phyloP scores from a whole-genome alignment of 2,888 invertebrate species.

The Clepsis dumicolana region DNA sequence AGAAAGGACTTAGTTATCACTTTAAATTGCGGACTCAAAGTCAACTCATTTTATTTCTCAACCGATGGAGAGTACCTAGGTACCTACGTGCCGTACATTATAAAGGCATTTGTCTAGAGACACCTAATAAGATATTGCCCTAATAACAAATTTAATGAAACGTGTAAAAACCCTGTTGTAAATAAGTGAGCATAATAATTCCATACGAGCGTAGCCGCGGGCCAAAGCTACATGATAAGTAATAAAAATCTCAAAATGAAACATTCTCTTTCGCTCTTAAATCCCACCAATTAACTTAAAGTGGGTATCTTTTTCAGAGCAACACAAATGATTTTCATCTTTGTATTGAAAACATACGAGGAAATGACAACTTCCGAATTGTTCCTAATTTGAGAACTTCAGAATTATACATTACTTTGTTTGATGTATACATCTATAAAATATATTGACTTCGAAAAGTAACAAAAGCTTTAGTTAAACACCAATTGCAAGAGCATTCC shows the following conservation, averaged over 20 bases:
- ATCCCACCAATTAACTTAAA: slow-evolving; percentile 22
- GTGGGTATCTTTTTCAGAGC: slow-evolving; percentile 13
- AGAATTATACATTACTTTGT: not conserved
- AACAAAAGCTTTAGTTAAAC: not conserved
- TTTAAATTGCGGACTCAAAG: no score
- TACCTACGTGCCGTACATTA: no score
- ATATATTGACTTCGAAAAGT: not conserved
- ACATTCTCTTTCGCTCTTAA: slow-evolving; percentile 34
- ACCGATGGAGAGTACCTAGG: no score
- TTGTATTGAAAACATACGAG: slow-evolving; percentile 4
- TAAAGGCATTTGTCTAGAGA: no score
- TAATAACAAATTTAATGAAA: not conserved
- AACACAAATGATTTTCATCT: not conserved
- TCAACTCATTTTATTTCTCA: no score
- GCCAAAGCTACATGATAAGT: not conserved
- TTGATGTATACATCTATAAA: not conserved
- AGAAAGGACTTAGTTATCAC: no score
- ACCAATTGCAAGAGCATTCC: no score
- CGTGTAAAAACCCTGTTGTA: not conserved
- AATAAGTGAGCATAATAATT: not conserved
- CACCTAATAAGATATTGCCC: not conserved
- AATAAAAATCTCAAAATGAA: slow-evolving; percentile 39
- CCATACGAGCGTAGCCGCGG: not conserved
- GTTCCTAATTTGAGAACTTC: slow-evolving; percentile 1
- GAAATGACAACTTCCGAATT: slow-evolving; percentile 2